Evolutionary conservation across 2,888 invertebrate genomes (phyloP), one percentile per base, ranked within the genome.

Genomic region (Troilus luridus): DNA sequence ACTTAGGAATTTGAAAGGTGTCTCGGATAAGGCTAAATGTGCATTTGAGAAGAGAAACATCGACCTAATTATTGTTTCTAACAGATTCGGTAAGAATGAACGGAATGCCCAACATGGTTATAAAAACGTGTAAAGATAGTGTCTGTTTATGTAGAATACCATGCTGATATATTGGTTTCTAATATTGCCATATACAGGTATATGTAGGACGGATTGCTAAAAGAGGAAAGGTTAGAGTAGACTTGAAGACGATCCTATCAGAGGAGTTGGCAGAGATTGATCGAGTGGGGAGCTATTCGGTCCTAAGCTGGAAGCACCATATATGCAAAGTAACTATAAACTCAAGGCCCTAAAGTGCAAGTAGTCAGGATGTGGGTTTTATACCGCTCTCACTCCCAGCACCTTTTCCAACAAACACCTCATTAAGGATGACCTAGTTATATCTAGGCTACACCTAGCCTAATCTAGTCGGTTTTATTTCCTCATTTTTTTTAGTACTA

Each of bases 291-390:
- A n/a, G 24, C 12, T 27, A 27, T 24, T 72, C 27, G 72, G 72
- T 41, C 72, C 8, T 72, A 72, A 24, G 12, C 14, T 14, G 14
- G 72, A 27, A 6, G 19, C 64, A 27, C 14, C 72, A 27, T 72
- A 27, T 27, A 72, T 72, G 72, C 72, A 72, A 72, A 72, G 72
- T 72, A 72, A 72, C 72, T 72, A 72, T 72, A 72, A 72, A 72
- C 72, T 72, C 27, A 12, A 24, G 14, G 67, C 67, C 27, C 67
- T 67, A 67, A 67, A 67, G 72, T 12, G 27, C 24, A 72, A 27
- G 72, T 27, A 14, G 24, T 24, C n/a, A 24, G n/a, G 9, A 67
- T 67, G 24, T 24, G 2, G 24, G 27, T 72, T 72, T 72, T 72
- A 72, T 72, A 72, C 27, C 12, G 72, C 3, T 72, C 72, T 72